Base-by-base conservation (phyloP, 2,888 invertebrate genomes). In the Synergus itoensis region DNA sequence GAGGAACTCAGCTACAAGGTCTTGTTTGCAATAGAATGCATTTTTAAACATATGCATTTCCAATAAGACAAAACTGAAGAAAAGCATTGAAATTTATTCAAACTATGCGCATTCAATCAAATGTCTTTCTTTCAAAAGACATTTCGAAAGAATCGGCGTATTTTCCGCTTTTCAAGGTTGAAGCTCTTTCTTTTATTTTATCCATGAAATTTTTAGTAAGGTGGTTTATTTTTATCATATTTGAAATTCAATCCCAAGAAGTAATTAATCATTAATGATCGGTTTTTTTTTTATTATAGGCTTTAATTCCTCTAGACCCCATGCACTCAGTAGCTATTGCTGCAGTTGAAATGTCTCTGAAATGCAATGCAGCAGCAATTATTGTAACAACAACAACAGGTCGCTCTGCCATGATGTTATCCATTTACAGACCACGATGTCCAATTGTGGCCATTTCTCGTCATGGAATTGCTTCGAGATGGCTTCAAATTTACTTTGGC, bases 301-400 rank as follows among this genome's bases (percentile, higher is more conserved):
- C 93, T 0, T 87, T 89, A 40, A 87, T 93, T 12, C 94, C 94
- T 3, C 94, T 95, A 28, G 95, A 96, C 86, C 94, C 96, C 84
- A 93, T 95, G 0, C 95, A 95, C 76, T 95, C 96, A 0, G 93
- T 96, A 8, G 95, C 96, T 14, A 93, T 97, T 76, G 95, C 96
- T 0, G 96, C 96, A 9, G 96, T 96, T 0, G 94, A 96, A 82
- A 95, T 96, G 5, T 95, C 97, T 0, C 94, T 96, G 84, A 94
- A 96, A 82, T 94, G 94, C 76, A 93, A 95, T 84, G 96, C 96
- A 0, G 93, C 95, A 0, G 95, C 95, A 1, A 96, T 96, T 57
- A 92, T 96, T 28, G 94, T 95, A 4, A 93, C 95, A 67, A 96
- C 96, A 4, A 95, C 95, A 0, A 93, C 93, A 0, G 94, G 94